These are phyloP conservation scores for Stictocephala bisonia DNA, from an alignment of 2,888 invertebrate genomes.

Conservation along the genomic window DNA sequence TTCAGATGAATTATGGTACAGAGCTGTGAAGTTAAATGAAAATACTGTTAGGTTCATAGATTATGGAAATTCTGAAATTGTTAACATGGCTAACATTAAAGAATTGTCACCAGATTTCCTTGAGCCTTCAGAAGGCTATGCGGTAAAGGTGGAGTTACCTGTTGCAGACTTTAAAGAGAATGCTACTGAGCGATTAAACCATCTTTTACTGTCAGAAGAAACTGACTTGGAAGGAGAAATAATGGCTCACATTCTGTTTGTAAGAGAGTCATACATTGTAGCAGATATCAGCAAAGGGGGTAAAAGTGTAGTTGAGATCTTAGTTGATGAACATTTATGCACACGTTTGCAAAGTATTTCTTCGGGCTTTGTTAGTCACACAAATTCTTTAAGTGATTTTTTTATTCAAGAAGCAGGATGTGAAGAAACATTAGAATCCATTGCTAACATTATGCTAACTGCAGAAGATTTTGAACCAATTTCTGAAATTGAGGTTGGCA, in stretches of 20 bases:
- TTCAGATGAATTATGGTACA: slow-evolving; percentile 74
- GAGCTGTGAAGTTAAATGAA: slow-evolving; percentile 68
- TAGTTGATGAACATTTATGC: slow-evolving; percentile 65
- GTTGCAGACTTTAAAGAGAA: slow-evolving; percentile 27
- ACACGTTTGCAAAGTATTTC: slow-evolving; percentile 65
- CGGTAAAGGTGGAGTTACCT: slow-evolving; percentile 32
- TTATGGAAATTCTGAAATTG: slow-evolving; percentile 80
- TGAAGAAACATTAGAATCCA: slow-evolving; percentile 70
- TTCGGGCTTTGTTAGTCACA: slow-evolving; percentile 74
- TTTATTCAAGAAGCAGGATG: slow-evolving; percentile 79
- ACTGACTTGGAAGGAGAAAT: slow-evolving; percentile 38
- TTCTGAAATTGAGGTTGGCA: slow-evolving; percentile 70
- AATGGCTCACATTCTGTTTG: slow-evolving; percentile 31
- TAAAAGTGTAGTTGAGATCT: slow-evolving; percentile 72
- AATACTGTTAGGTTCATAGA: slow-evolving; percentile 81
- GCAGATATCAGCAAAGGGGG: slow-evolving; percentile 73
- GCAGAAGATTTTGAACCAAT: slow-evolving; percentile 66
- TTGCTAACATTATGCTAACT: slow-evolving; percentile 70
- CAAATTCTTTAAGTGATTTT: slow-evolving; percentile 77
- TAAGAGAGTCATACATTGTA: slow-evolving; percentile 66
- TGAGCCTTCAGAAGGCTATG: slow-evolving; percentile 44
- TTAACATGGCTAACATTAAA: slow-evolving; percentile 39
- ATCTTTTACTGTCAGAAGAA: slow-evolving; percentile 66
- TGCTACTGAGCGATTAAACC: slow-evolving; percentile 55
- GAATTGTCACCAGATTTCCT: slow-evolving; percentile 36